phyloP scores from a whole-genome alignment of 1,140 invertebrate genomes.

The Sweltsa coloradensis region DNA sequence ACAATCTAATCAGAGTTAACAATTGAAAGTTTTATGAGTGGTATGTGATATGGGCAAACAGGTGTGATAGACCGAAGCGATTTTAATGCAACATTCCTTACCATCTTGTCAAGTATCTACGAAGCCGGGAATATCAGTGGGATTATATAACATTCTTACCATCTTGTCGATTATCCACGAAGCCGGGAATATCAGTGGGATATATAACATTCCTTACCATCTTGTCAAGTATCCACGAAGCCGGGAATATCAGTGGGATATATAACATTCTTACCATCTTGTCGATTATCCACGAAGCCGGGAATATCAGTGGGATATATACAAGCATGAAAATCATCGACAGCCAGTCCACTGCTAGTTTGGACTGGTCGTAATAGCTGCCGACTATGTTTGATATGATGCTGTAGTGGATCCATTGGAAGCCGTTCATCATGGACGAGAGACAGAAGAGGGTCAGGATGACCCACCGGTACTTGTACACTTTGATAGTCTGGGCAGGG shows the following conservation, averaged over 20 bases:
- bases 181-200: constrained; percentile 91
- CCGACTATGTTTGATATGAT: constrained; percentile 38
- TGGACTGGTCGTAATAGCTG: constrained; percentile 39
- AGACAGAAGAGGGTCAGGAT: constrained; percentile 78
- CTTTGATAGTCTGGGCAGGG: constrained; percentile 26
- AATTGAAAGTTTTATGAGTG: too few relatives aligned
- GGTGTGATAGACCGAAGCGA: too few relatives aligned
- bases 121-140: constrained; percentile 93
- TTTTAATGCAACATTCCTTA: too few relatives aligned
- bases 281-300: too few relatives aligned
- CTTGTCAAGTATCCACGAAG: constrained; percentile 84
- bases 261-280: constrained; percentile 74
- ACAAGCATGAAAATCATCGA: constrained; percentile 99
- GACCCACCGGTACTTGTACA: constrained; percentile 72
- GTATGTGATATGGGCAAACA: too few relatives aligned
- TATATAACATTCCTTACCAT: constrained; percentile 89
- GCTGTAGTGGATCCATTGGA: constrained; percentile 42
- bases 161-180: constrained; percentile 85
- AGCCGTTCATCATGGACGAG: constrained; percentile 70
- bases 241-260: constrained; percentile 92
- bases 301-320: too few relatives aligned
- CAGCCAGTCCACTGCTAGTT: constrained; percentile 53
- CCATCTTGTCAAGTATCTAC: constrained; percentile 80
- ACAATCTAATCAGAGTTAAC: too few relatives aligned
- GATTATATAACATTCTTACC: constrained; percentile 91